Conservation (phyloP, 2,113 vertebrate genomes). For the crab-eating macaque (Macaca fascicularis) region T2T-MFA8v1.1 NC_088387.1:60875501-60876000, state of each 20-base stretch:
- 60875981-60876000: too few relatives aligned
- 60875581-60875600: background rate
- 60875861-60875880: background rate
- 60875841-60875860: background rate
- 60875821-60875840: background rate
- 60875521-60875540: too few relatives aligned
- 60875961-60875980: too few relatives aligned
- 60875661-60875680: background rate
- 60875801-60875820: background rate
- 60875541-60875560: too few relatives aligned
- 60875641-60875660: background rate
- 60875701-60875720: background rate
- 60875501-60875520: too few relatives aligned
- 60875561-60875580: background rate
- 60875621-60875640: background rate
- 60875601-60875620: background rate
- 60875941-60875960: too few relatives aligned
- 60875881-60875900: background rate
- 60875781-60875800: background rate
- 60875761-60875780: background rate
- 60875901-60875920: background rate
- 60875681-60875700: background rate
- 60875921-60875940: background rate
- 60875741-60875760: conserved; percentile 23
- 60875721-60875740: background rate